Percentiles rank a stretch among this genome's conserved stretches.
These are phyloP conservation scores for Pinctada fucata DNA, from an alignment of 2,888 invertebrate genomes.

Conservation along the genomic window DNA sequence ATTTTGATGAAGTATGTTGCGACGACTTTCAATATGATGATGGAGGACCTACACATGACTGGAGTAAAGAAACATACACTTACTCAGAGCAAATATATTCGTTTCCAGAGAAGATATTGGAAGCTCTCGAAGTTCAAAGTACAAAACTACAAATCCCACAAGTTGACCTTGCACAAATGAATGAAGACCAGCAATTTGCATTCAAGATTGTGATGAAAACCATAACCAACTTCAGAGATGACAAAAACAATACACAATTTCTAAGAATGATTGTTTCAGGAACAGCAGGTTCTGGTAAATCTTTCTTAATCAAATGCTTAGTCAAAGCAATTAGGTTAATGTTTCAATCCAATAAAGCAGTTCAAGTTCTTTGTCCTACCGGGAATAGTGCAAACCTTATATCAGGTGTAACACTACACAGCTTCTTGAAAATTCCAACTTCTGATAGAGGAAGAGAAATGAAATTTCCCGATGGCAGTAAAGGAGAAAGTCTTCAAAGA, in stretches of 20 bases:
- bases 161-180: conserved; percentile 30
- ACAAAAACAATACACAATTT: conserved; percentile 10
- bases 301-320: conserved; percentile 43
- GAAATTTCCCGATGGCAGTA: conserved; percentile 23
- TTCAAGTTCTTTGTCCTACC: conserved; percentile 42
- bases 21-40: conserved; percentile 48
- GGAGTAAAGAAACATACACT: conserved; percentile 7
- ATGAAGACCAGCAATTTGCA: conserved; percentile 41
- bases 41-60: conserved; percentile 48
- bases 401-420: conserved; percentile 45
- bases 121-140: neutral
- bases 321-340: conserved; percentile 33
- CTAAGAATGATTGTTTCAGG: conserved; percentile 41
- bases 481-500: conserved; percentile 16
- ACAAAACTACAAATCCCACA: conserved; percentile 34
- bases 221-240: conserved; percentile 8
- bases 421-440: conserved; percentile 44
- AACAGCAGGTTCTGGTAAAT: conserved; percentile 46
- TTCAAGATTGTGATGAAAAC: conserved; percentile 39
- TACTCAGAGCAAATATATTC: conserved; percentile 34
- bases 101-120: conserved; percentile 31
- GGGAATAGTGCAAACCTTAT: conserved; percentile 39
- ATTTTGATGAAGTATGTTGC: conserved; percentile 8
- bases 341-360: conserved; percentile 34
- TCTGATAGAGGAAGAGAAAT: conserved; percentile 16